Conservation (phyloP, 2,888 invertebrate species). For the Mesorhabditis spiculigera region DNA sequence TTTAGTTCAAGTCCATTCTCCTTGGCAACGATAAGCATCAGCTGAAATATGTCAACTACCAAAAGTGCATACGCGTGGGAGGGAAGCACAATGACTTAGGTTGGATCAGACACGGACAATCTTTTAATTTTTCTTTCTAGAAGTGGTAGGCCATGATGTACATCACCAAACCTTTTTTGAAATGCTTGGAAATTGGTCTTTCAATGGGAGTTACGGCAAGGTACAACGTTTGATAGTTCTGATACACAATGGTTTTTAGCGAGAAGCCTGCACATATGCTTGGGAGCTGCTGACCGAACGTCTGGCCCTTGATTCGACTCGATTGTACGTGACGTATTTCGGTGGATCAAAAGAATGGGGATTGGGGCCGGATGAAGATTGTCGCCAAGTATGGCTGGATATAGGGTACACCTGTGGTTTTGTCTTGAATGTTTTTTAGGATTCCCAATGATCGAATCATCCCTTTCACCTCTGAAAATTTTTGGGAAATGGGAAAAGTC, state of each 20-base stretch:
- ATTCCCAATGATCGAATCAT: conserved; percentile 71
- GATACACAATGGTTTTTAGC: conserved; percentile 61
- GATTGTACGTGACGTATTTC: conserved; percentile 96
- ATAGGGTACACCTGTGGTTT: conserved; percentile 66
- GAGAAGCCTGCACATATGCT: conserved; percentile 91
- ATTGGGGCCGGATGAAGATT: conserved; percentile 84
- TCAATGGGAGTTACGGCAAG: conserved; percentile 93
- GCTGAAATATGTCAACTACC: conserved; percentile 82
- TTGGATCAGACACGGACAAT: neutral
- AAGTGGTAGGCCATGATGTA: conserved; percentile 98
- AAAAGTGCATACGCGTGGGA: conserved; percentile 91
- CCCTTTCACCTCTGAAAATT: conserved; percentile 85
- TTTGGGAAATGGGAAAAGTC: conserved; percentile 99
- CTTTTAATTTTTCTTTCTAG: conserved; percentile 60
- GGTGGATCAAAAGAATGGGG: conserved; percentile 79
- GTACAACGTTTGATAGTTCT: conserved; percentile 58
- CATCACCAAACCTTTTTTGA: conserved; percentile 99
- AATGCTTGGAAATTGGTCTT: conserved; percentile 99
- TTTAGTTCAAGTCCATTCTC: conserved; percentile 89
- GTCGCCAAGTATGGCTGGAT: conserved; percentile 75
- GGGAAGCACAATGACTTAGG: conserved; percentile 91
- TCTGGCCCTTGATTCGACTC: conserved; percentile 73
- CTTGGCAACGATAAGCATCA: conserved; percentile 83
- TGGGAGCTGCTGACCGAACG: conserved; percentile 86
- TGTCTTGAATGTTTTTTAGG: conserved; percentile 57